Percentiles rank a stretch among this genome's conserved stretches.
These are phyloP conservation scores for Bombus ignitus DNA, from an alignment of 1,140 invertebrate genomes.

Conservation along the genomic window DNA sequence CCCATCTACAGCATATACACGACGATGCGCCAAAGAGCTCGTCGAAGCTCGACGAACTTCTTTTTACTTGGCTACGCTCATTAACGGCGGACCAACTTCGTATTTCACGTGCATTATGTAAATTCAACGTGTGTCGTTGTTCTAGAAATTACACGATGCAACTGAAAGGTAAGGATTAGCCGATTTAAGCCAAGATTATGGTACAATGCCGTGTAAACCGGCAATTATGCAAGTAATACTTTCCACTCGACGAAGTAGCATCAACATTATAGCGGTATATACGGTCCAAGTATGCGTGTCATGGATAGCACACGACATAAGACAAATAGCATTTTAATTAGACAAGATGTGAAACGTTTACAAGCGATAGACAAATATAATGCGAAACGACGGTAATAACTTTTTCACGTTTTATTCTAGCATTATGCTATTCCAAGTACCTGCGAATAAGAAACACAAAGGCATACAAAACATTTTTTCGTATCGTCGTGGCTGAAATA, in stretches of 20 bases:
- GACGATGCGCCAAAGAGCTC: constrained; percentile 20
- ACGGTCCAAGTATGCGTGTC: background rate
- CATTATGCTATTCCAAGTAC: too few species aligned
- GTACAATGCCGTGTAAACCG: background rate
- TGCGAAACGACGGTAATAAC: background rate
- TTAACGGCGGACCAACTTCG: background rate
- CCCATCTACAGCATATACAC: background rate
- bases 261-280: background rate
- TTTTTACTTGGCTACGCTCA: background rate
- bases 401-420: background rate
- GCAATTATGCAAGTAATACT: background rate
- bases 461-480: too few species aligned
- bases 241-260: background rate
- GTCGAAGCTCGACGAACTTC: background rate
- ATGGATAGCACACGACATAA: background rate
- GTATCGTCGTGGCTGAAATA: too few species aligned
- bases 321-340: background rate
- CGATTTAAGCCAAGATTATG: background rate
- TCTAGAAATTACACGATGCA: background rate
- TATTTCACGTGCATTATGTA: background rate
- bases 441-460: too few species aligned
- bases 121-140: background rate
- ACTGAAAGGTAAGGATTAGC: background rate
- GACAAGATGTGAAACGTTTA: background rate
- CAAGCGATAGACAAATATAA: background rate